Conservation (phyloP, 2,888 invertebrate genomes). For the Drosophila diplacantha region DNA sequence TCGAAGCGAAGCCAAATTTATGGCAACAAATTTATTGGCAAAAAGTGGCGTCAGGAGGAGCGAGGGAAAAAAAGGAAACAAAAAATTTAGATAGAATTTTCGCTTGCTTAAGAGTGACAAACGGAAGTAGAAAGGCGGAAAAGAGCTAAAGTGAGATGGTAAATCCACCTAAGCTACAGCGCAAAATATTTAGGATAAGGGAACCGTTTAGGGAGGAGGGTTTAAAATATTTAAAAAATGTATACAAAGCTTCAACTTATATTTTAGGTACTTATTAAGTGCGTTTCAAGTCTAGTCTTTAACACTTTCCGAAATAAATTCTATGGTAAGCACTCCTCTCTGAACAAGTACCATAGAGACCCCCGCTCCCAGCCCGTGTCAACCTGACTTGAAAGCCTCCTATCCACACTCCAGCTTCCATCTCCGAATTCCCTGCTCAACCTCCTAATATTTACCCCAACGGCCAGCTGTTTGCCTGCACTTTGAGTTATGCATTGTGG, state of each 20-base stretch:
- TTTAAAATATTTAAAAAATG: background rate
- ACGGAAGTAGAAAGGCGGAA: conserved; percentile 10
- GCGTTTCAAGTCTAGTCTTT: background rate
- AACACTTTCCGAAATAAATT: background rate
- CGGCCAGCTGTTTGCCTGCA: conserved; percentile 65
- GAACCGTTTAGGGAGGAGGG: too few species aligned
- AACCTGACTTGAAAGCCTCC: background rate
- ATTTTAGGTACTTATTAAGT: background rate
- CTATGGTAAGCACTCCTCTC: background rate
- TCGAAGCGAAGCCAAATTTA: conserved; percentile 64
- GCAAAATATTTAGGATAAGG: background rate
- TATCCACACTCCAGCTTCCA: background rate
- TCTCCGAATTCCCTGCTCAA: background rate
- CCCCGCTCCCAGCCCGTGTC: background rate
- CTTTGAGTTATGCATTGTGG: conserved; percentile 67
- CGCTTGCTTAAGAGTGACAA: conserved; percentile 41
- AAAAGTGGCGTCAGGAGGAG: conserved; percentile 33
- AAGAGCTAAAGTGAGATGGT: conserved; percentile 7
- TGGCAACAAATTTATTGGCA: conserved; percentile 64
- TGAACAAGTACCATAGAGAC: background rate
- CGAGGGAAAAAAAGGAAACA: conserved; percentile 1
- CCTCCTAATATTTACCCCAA: conserved; percentile 30
- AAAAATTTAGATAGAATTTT: conserved; percentile 57
- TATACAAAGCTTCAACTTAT: background rate
- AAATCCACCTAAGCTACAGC: conserved; percentile 22